Evolutionary conservation across 2,113 vertebrate genomes (phyloP).

Genomic region (Oplegnathus fasciatus): DNA sequence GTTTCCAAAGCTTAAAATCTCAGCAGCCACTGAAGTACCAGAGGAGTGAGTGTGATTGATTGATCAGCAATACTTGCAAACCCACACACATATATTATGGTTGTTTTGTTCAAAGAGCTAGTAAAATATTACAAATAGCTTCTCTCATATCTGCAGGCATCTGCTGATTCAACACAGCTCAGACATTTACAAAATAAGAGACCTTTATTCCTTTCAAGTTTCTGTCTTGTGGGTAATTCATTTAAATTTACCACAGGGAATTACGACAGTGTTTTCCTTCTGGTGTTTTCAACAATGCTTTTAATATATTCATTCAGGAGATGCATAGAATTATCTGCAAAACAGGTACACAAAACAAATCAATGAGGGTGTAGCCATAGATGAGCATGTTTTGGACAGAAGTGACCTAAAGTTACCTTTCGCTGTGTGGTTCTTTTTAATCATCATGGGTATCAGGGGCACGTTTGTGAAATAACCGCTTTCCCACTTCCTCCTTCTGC

Average conservation of each 20-base stretch:
- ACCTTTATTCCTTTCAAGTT: neutral
- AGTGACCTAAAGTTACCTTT: conserved; percentile 80
- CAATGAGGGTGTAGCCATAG: conserved; percentile 4
- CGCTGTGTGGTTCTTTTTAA: conserved; percentile 74
- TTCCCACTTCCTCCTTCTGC: conserved; percentile 86
- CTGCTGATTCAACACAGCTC: conserved; percentile 8
- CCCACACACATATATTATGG: neutral
- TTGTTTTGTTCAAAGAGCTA: neutral
- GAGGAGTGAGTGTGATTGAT: neutral
- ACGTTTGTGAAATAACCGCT: conserved; percentile 78
- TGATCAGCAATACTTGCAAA: neutral
- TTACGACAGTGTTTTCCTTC: neutral
- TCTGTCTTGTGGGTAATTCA: neutral
- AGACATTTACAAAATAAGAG: neutral
- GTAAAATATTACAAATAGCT: neutral
- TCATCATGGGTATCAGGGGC: conserved; percentile 80
- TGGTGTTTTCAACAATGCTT: neutral
- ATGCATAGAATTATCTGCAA: neutral
- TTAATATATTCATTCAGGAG: neutral
- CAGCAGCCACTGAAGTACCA: neutral
- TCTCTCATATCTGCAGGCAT: neutral
- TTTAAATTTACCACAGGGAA: neutral
- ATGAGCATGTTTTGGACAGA: conserved; percentile 48
- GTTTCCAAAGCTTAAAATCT: neutral
- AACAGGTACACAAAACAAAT: conserved; percentile 1